Evolutionary conservation across 2,888 invertebrate genomes (phyloP), one percentile per base, ranked within the genome.

Genomic region (Cotesia congregata): DNA sequence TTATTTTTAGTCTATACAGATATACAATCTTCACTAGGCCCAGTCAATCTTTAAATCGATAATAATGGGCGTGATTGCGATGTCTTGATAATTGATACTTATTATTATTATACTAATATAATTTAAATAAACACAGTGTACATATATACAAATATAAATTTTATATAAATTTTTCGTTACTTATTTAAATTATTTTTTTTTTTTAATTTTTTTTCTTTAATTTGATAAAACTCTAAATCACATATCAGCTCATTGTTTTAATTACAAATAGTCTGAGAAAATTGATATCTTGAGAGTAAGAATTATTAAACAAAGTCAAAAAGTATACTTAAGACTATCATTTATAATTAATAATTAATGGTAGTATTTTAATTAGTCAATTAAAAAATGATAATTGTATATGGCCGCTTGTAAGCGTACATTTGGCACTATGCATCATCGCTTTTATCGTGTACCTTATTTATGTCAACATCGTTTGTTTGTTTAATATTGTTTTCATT

Each of bases 341-440:
- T 30, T 30, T 30, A 30, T 30, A 30, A 3, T 30, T 30, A 30
- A 30, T 30, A 30, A 30, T 30, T 30, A 30, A 30, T 30, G 30
- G 30, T 30, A 30, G 30, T 7, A 20, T 65, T 17, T 20, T 65
- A 65, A 17, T 38, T 68, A 59, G 30, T 70, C 20, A 20, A 59
- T 71, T 75, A 75, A 59, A 75, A 71, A 75, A 75, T 38, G 64
- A 75, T 71, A 39, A 75, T 75, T 40, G 62, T 70, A 50, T 75
- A 76, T 76, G 76, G 76, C 76, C 72, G 76, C 76, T 59, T 60
- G n/a, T 61, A n/a, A 70, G 70, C 75, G 75, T 75, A 30, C 72
- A 91, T 92, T 92, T 92, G 92, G 92, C 92, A 92, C 92, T 92
- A 92, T 91, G 91, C 92, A 91, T 92, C 92, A 89, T 92, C 92